Percentiles rank a stretch among this genome's conserved stretches.
phyloP scores from a whole-genome alignment of 2,888 invertebrate species.

The Troides helena region DNA sequence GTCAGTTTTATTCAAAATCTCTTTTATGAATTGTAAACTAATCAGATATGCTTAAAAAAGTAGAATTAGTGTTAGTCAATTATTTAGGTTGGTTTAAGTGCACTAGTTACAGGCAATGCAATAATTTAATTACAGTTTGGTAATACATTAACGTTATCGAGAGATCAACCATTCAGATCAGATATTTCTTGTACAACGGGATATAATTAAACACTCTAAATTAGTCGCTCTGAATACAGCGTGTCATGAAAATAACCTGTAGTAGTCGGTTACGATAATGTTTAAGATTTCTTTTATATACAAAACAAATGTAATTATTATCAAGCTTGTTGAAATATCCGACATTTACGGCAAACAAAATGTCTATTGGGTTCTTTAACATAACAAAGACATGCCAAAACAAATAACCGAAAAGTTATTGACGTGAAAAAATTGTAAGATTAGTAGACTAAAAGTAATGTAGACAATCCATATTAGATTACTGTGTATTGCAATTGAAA shows the following conservation, averaged over 20 bases:
- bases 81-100: neutral
- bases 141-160: constrained; percentile 13
- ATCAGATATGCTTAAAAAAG: no score
- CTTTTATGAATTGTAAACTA: neutral
- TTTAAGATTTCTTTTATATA: neutral
- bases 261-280: neutral
- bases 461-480: no score
- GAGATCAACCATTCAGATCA: constrained; percentile 8
- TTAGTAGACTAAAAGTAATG: no score
- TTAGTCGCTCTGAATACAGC: neutral
- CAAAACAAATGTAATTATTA: neutral
- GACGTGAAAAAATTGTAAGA: no score
- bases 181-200: neutral
- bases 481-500: no score
- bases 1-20: neutral
- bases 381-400: no score
- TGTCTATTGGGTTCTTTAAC: no score
- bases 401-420: no score
- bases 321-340: no score
- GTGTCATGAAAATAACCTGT: constrained; percentile 7
- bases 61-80: no score
- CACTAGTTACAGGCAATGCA: constrained; percentile 3
- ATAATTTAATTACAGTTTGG: constrained; percentile 6
- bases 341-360: no score
- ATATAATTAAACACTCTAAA: constrained; percentile 7